A percentile compares a stretch with the other conserved stretches of the same genome.
These are phyloP conservation scores for Hemiprocne comata DNA, from an alignment of 2,113 vertebrate species.

Conservation along the genomic window DNA sequence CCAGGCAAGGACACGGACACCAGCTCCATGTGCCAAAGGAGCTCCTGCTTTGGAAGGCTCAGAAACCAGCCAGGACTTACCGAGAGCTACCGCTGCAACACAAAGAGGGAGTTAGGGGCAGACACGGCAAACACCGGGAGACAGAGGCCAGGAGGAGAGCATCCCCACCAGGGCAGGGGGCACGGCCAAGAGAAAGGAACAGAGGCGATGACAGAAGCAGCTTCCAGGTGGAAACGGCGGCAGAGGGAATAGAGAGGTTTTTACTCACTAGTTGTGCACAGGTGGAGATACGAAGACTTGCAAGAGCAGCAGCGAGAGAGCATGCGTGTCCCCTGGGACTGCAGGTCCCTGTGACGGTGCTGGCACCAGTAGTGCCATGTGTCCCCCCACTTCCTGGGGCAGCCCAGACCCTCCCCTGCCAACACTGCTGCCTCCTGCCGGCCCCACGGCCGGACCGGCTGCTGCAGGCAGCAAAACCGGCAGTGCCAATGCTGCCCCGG, in stretches of 20 bases:
- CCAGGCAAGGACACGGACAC: background rate
- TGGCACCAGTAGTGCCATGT: background rate
- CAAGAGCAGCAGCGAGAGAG: background rate
- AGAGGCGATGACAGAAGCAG: constrained; percentile 9
- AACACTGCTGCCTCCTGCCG: background rate
- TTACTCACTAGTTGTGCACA: background rate
- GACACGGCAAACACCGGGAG: background rate
- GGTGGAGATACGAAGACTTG: background rate
- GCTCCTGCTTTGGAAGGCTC: background rate
- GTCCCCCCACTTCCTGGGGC: background rate
- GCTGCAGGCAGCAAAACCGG: background rate
- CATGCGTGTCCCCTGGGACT: background rate
- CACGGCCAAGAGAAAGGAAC: background rate
- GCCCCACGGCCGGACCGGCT: background rate
- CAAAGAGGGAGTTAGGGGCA: background rate
- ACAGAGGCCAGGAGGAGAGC: background rate
- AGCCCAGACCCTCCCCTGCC: background rate
- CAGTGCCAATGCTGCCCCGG: background rate
- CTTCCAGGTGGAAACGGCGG: constrained; percentile 23
- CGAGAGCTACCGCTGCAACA: background rate
- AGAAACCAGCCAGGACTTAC: background rate
- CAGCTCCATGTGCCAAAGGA: background rate
- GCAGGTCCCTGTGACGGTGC: background rate
- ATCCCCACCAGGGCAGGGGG: background rate
- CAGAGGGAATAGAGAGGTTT: background rate